Conservation (phyloP, 2,888 invertebrate genomes). For the Ormia ochracea region DNA sequence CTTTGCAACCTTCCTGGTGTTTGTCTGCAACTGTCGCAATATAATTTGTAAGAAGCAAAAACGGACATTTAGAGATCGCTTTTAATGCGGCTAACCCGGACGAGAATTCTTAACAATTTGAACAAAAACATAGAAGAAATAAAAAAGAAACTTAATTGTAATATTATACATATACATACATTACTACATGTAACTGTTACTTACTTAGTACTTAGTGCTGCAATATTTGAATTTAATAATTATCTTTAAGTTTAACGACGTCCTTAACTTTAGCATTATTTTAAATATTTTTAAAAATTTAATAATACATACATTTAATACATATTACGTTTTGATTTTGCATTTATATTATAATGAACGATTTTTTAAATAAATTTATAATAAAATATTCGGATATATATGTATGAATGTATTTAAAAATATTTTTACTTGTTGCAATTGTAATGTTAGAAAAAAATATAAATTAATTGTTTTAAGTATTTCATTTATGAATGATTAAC, state of each 20-base stretch:
- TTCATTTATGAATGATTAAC: slow-evolving; percentile 10
- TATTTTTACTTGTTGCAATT: slow-evolving; percentile 51
- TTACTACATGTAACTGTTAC: background rate
- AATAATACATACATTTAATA: slow-evolving; percentile 24
- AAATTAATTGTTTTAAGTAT: slow-evolving; percentile 25
- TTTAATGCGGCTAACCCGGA: background rate
- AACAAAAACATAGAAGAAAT: background rate
- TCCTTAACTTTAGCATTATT: slow-evolving; percentile 42
- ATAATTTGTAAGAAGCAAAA: slow-evolving; percentile 68
- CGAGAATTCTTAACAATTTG: background rate
- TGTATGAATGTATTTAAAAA: too few species aligned
- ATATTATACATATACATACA: too few species aligned
- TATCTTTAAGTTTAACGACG: slow-evolving; percentile 37
- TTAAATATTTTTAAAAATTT: background rate
- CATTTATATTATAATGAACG: slow-evolving; percentile 47
- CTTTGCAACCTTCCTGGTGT: slow-evolving; percentile 80
- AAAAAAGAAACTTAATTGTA: slow-evolving; percentile 3
- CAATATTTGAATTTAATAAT: slow-evolving; percentile 50
- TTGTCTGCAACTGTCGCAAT: slow-evolving; percentile 79
- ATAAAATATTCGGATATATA: slow-evolving; percentile 24
- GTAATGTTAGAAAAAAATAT: slow-evolving; percentile 19
- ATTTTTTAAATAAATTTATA: slow-evolving; percentile 40
- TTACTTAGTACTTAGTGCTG: slow-evolving; percentile 44
- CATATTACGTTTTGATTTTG: slow-evolving; percentile 58
- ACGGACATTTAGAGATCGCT: slow-evolving; percentile 49